Percentiles rank a stretch among this genome's conserved stretches.
Evolutionary conservation across 2,797 vertebrate genomes (phyloP).

Genomic region (Microctenopoma stevenorrisi): DNA sequence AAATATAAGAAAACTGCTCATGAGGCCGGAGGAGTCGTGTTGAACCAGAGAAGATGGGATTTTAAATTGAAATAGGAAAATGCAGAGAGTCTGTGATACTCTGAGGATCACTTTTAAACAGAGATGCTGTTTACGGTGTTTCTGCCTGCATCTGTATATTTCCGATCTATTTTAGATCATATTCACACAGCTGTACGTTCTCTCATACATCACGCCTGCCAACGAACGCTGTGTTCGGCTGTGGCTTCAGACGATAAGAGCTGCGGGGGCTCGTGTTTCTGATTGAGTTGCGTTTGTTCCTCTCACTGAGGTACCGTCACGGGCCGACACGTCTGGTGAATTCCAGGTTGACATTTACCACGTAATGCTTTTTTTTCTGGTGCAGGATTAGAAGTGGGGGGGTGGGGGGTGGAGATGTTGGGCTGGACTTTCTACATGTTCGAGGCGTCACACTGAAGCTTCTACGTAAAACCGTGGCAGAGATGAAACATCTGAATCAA

Average conservation of each 20-base stretch:
- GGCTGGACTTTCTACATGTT: no score
- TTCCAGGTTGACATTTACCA: no score
- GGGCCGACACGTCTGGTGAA: no score
- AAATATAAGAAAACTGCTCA: conserved; percentile 14
- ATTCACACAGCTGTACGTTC: conserved; percentile 31
- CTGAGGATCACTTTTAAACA: not conserved
- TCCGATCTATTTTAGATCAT: conserved; percentile 55
- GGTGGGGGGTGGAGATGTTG: no score
- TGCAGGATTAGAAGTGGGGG: no score
- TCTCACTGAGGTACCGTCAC: no score
- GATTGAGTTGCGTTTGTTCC: no score
- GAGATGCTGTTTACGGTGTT: not conserved
- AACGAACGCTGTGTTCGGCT: conserved; percentile 60
- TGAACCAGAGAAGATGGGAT: conserved; percentile 5
- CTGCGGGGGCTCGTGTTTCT: no score
- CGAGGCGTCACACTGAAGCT: no score
- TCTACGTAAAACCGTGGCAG: no score
- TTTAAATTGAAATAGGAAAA: not conserved
- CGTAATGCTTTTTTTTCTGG: no score
- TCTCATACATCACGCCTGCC: conserved; percentile 50
- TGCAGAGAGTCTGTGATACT: not conserved
- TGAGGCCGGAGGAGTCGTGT: not conserved
- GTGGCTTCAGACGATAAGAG: conserved; percentile 24
- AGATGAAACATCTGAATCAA: no score
- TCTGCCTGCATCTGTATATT: conserved; percentile 33